Conservation (phyloP, 2,888 invertebrate species). For the Entomobrya multifasciata region DNA sequence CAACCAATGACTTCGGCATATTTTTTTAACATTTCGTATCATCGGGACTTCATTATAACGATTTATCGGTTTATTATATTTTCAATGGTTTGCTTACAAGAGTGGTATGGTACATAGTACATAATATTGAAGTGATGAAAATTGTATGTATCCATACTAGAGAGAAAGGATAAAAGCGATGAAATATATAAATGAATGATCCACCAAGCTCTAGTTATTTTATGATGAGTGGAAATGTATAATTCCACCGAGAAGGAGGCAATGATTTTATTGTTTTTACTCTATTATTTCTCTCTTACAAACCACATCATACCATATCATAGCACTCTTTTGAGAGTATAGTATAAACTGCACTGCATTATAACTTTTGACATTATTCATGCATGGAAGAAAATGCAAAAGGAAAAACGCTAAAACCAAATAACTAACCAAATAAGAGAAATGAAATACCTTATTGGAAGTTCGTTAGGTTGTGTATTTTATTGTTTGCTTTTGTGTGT, state of each 20-base stretch:
- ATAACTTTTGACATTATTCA: too few relatives aligned
- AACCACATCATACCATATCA: too few relatives aligned
- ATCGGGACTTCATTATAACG: too few relatives aligned
- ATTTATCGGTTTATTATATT: too few relatives aligned
- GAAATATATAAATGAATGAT: slow-evolving; percentile 53
- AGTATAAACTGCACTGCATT: too few relatives aligned
- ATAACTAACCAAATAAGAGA: neutral
- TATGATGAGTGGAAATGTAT: slow-evolving; percentile 61
- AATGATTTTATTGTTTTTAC: slow-evolving; percentile 63
- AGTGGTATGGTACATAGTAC: neutral
- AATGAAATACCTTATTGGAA: neutral
- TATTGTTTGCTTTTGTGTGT: slow-evolving; percentile 24
- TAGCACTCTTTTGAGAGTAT: too few relatives aligned
- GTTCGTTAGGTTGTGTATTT: slow-evolving; percentile 16
- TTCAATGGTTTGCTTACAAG: too few relatives aligned
- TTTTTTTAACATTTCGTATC: too few relatives aligned
- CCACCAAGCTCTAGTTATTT: slow-evolving; percentile 55
- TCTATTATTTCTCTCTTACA: neutral
- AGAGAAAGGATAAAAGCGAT: neutral
- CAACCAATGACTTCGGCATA: too few relatives aligned
- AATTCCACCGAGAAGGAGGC: slow-evolving; percentile 46
- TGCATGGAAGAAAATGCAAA: neutral
- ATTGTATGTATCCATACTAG: neutral
- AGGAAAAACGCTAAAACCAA: neutral
- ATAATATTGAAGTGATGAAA: slow-evolving; percentile 9